phyloP scores from a whole-genome alignment of 1,140 invertebrate genomes.

The Pogonomyrmex californicus region DNA sequence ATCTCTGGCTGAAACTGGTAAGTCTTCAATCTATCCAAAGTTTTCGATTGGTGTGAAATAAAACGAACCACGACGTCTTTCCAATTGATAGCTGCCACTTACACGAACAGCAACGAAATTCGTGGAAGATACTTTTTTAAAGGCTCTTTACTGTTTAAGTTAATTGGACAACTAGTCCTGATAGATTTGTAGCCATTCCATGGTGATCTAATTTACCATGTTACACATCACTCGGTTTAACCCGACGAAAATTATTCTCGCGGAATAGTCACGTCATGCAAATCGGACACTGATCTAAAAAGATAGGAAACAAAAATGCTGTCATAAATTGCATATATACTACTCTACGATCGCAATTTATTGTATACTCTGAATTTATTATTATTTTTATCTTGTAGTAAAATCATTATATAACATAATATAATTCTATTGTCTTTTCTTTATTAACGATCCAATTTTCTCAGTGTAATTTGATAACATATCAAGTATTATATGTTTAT shows the following conservation, averaged over 20 bases:
- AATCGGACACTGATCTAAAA: not conserved
- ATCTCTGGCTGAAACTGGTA: slow-evolving; percentile 97
- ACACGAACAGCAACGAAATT: slow-evolving; percentile 16
- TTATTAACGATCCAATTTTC: not conserved
- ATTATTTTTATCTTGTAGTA: not conserved
- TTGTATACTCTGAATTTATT: not conserved
- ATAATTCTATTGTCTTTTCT: not conserved
- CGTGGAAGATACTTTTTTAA: slow-evolving; percentile 23
- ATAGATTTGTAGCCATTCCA: slow-evolving; percentile 1
- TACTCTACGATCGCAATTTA: slow-evolving; percentile 11
- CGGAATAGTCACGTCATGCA: slow-evolving; percentile 3
- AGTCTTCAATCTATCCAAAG: slow-evolving; percentile 82
- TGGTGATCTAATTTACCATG: slow-evolving; percentile 6
- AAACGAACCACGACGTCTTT: slow-evolving; percentile 11
- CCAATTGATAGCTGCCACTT: slow-evolving; percentile 41
- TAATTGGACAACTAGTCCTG: slow-evolving; percentile 22
- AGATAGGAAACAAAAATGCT: slow-evolving; percentile 9
- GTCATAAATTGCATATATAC: slow-evolving; percentile 9
- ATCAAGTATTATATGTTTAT: not conserved
- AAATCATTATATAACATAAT: not conserved
- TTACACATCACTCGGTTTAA: slow-evolving; percentile 24
- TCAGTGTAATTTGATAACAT: not conserved
- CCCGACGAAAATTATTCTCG: not conserved
- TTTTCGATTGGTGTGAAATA: slow-evolving; percentile 25
- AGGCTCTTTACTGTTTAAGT: slow-evolving; percentile 14